phyloP scores from a whole-genome alignment of 2,888 invertebrate species.

The Antheraea assamensis region DNA sequence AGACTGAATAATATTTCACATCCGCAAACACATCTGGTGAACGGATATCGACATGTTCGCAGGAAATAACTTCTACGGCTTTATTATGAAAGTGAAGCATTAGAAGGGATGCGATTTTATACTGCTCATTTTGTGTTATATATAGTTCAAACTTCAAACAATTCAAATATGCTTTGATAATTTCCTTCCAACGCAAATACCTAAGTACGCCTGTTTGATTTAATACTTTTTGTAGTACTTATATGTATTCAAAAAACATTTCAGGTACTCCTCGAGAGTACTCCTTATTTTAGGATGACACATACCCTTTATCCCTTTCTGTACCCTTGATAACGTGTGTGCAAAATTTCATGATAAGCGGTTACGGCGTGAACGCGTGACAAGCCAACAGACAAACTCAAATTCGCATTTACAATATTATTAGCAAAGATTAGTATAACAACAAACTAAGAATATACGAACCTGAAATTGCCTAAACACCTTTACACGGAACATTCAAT shows the following conservation, averaged over 20 bases:
- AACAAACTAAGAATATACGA: too few species aligned
- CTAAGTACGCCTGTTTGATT: not conserved
- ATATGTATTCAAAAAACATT: too few species aligned
- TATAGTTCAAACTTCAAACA: not conserved
- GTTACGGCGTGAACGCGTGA: too few species aligned
- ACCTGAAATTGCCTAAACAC: not conserved
- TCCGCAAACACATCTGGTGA: conserved; percentile 10
- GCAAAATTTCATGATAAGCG: too few species aligned
- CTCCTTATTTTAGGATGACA: too few species aligned
- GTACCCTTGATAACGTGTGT: too few species aligned
- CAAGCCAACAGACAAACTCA: too few species aligned
- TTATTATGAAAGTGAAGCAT: conserved; percentile 9
- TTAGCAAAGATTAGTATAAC: too few species aligned
- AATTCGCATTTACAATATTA: too few species aligned
- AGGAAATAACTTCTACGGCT: conserved; percentile 28
- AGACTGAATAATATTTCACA: not conserved
- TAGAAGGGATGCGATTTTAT: not conserved
- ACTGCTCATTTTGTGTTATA: not conserved
- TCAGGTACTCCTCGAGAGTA: too few species aligned
- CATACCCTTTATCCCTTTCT: too few species aligned
- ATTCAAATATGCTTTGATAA: not conserved
- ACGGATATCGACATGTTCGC: conserved; percentile 20
- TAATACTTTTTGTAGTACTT: too few species aligned
- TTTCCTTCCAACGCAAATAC: not conserved
- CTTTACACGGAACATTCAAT: not conserved